Percentiles rank a stretch among this genome's conserved stretches.
Conservation (phyloP, 2,797 vertebrate genomes). For the Fistularia tabacaria region DNA sequence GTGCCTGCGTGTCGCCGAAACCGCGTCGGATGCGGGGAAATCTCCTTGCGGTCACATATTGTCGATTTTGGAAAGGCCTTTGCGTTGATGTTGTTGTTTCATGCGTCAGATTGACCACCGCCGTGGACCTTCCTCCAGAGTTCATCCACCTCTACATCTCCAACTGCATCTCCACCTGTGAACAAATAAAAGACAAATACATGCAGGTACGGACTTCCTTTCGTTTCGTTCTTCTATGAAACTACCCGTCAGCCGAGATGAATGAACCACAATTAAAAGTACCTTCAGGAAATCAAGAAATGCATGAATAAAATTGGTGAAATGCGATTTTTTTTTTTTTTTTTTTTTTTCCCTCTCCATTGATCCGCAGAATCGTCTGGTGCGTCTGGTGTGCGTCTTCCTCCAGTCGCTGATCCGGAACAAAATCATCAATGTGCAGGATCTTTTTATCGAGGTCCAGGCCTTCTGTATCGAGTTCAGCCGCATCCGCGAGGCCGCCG, state of each 20-base stretch:
- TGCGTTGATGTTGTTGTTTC: not conserved
- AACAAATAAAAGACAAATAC: constrained; percentile 99
- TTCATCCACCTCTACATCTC: constrained; percentile 99
- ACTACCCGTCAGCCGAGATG: no score
- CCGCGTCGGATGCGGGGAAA: not conserved
- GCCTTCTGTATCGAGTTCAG: constrained; percentile 99
- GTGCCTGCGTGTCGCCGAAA: constrained; percentile 55
- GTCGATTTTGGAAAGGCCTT: no score
- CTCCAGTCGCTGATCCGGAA: constrained; percentile 97
- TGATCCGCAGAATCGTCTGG: constrained; percentile 87
- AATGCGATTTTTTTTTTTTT: no score
- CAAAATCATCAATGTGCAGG: constrained; percentile 99
- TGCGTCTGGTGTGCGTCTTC: constrained; percentile 96
- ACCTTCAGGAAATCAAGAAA: no score
- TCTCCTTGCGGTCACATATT: not conserved
- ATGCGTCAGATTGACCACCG: constrained; percentile 86
- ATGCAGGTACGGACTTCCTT: constrained; percentile 84
- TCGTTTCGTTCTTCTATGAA: no score
- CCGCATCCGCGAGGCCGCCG: constrained; percentile 94
- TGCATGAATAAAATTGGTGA: no score
- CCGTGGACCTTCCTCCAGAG: constrained; percentile 96
- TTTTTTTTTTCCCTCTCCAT: not conserved
- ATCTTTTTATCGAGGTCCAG: constrained; percentile 98
- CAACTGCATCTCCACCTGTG: constrained; percentile 98
- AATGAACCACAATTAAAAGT: no score